These are phyloP conservation scores for Nothura maculosa DNA, from an alignment of 2,797 vertebrate genomes.

Conservation along the genomic window DNA sequence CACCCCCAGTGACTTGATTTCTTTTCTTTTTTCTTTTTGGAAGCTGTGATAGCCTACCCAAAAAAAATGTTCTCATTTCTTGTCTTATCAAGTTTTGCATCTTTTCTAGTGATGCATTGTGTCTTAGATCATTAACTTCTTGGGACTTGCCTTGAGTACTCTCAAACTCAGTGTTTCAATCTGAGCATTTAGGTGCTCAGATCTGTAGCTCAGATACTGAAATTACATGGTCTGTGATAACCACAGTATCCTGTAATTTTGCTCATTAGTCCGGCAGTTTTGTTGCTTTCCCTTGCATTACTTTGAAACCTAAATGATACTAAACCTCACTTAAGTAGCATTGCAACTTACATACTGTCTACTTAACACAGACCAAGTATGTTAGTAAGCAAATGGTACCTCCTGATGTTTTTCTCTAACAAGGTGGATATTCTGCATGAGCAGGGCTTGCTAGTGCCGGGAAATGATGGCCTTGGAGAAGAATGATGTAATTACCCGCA, in stretches of 20 bases:
- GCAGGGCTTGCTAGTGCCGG: background rate
- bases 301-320: conserved; percentile 29
- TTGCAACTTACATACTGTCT: background rate
- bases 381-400: background rate
- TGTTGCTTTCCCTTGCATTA: background rate
- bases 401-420: background rate
- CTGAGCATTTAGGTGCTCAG: background rate
- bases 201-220: background rate
- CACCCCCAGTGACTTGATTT: background rate
- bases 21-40: background rate
- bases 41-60: background rate
- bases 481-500: background rate
- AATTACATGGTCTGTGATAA: background rate
- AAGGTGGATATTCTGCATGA: background rate
- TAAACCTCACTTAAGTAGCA: background rate
- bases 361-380: background rate
- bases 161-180: background rate
- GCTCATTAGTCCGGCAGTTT: background rate
- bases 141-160: background rate
- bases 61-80: conserved; percentile 18
- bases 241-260: background rate
- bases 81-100: background rate
- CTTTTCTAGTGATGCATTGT: background rate
- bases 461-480: background rate
- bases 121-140: background rate